Conservation (phyloP, 2,888 invertebrate genomes). For the Lordiphosa fenestrarum region DNA sequence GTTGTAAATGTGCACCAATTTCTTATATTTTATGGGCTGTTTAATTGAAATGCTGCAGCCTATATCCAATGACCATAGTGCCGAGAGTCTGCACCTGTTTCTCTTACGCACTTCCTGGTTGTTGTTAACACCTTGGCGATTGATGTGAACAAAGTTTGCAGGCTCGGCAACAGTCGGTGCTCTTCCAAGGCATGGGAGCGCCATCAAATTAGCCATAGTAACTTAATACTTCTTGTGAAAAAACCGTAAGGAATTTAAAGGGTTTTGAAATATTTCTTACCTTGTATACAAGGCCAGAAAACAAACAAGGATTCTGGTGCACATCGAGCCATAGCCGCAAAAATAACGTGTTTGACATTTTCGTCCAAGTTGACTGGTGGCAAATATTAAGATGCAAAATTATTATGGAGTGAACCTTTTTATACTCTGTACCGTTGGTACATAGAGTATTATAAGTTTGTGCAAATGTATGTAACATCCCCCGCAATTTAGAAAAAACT, state of each 20-base stretch:
- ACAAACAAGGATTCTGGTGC: not conserved
- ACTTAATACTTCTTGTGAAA: constrained; percentile 1
- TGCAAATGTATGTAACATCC: too few species aligned
- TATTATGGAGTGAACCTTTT: too few species aligned
- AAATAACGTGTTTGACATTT: too few species aligned
- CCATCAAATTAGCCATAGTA: constrained; percentile 5
- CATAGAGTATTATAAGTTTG: too few species aligned
- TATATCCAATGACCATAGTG: constrained; percentile 26
- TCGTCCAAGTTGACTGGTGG: too few species aligned
- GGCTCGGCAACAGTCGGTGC: too few species aligned
- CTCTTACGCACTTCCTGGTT: constrained; percentile 35
- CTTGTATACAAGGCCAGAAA: too few species aligned
- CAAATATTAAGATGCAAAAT: too few species aligned
- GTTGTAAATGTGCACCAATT: constrained; percentile 10
- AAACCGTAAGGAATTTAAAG: constrained; percentile 2
- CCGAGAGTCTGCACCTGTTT: constrained; percentile 35
- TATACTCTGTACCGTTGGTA: too few species aligned
- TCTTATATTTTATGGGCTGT: constrained; percentile 25
- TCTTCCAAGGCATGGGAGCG: too few species aligned
- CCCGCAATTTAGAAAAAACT: too few species aligned
- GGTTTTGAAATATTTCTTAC: not conserved
- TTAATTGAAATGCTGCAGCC: constrained; percentile 23
- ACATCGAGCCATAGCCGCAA: too few species aligned
- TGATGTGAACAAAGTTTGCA: constrained; percentile 3
- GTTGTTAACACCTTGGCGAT: constrained; percentile 10